Base-by-base conservation (phyloP, 2,797 vertebrate species). In the Pygocentrus nattereri region DNA sequence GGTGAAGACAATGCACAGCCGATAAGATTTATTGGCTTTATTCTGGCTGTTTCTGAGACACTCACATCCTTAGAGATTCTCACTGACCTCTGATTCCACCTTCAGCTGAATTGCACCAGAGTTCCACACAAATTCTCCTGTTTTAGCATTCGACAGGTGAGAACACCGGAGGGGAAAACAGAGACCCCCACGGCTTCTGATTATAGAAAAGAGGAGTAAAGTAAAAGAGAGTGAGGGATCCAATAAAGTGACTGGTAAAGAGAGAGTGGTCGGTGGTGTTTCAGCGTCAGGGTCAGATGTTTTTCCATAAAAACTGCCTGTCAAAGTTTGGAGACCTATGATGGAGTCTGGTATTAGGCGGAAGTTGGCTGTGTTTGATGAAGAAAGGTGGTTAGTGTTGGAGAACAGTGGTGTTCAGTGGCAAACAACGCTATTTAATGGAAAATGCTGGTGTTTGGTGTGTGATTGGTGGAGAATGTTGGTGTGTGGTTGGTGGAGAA, bases 1-100 rank as follows among this genome's bases (percentile, higher is more conserved):
- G 85, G 85, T 87, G 34, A 87, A 89, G 89, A 93, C 93, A 91
- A 93, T 92, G 93, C 88, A 88, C 79, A 79, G 82, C 70, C 19
- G 91, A 94, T 93, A 93, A 87, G 89, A 93, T 93, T 91, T 91
- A 89, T 86, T 89, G 86, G 87, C 82, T 92, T 89, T 89, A 89
- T 90, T 92, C 91, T 89, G 88, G 89, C 90, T 89, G 88, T 87
- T 86, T 91, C 83, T 80, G 85, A 90, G 84, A 85, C 85, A 64
- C 72, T 62, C 64, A 38, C 67, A 52, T 90, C 86, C 88, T 89
- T 85, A 1, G 88, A 89, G 85, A 86, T 5, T 59, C 25, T 59
- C 18, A 31, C 62, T 80, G 81, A 87, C 89, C 87, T 88, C 86
- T 79, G 85, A 76, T 74, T 0, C 77, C 89, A 93, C 92, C 91